A percentile compares a stretch with the other conserved stretches of the same genome.
Evolutionary conservation across 2,888 invertebrate genomes (phyloP).

Genomic region (Apodemia mormo): DNA sequence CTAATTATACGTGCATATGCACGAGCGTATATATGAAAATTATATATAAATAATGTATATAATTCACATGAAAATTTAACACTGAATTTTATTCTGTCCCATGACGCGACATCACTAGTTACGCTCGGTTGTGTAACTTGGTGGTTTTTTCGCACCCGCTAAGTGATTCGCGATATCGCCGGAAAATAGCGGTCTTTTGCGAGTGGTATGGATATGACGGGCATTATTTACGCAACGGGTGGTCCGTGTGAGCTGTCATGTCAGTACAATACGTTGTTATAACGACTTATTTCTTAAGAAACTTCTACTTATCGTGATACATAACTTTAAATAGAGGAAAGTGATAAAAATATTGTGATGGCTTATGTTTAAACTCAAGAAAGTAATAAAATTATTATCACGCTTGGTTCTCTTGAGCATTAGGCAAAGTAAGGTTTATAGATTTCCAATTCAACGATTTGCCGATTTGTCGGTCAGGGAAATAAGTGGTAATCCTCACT

Average conservation of each 20-base stretch:
- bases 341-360: too few relatives aligned
- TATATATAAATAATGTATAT: too few relatives aligned
- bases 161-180: slow-evolving; percentile 25
- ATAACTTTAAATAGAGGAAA: background rate
- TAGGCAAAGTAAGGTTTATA: too few relatives aligned
- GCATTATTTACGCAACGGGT: slow-evolving; percentile 20
- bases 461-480: too few relatives aligned
- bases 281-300: background rate
- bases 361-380: too few relatives aligned
- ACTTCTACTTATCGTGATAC: background rate
- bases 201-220: slow-evolving; percentile 12
- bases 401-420: too few relatives aligned
- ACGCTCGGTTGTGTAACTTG: slow-evolving; percentile 9
- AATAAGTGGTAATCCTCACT: too few relatives aligned
- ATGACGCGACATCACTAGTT: background rate
- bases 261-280: background rate
- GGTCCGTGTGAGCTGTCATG: slow-evolving; percentile 10
- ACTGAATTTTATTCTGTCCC: background rate
- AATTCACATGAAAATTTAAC: background rate
- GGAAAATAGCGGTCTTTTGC: slow-evolving; percentile 10
- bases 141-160: slow-evolving; percentile 19
- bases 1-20: too few relatives aligned
- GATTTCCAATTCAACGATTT: too few relatives aligned
- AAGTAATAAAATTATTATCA: too few relatives aligned
- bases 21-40: too few relatives aligned